Conservation (phyloP, 2,113 vertebrate species). For the Myotis lucifugus region DNA sequence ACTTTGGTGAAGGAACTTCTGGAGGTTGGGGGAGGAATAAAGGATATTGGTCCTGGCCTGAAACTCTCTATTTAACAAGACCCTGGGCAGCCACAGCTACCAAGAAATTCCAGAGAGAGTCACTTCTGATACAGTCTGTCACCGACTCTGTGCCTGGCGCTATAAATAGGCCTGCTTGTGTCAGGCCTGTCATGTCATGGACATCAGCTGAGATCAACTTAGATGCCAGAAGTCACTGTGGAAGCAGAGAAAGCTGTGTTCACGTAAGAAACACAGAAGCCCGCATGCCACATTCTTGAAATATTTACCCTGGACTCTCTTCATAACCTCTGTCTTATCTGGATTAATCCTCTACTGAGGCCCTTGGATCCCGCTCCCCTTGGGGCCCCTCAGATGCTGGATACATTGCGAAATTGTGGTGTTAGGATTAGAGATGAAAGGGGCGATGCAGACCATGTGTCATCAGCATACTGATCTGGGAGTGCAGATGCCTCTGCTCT, state of each 20-base stretch:
- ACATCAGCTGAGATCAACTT: neutral
- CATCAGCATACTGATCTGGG: constrained; percentile 49
- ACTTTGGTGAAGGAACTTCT: neutral
- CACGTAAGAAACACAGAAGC: neutral
- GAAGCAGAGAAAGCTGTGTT: neutral
- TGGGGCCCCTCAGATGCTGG: constrained; percentile 48
- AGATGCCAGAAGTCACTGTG: neutral
- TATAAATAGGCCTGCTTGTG: neutral
- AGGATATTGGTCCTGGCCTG: neutral
- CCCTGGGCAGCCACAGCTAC: neutral
- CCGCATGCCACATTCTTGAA: constrained; percentile 36
- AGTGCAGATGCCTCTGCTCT: constrained; percentile 35
- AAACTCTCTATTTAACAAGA: neutral
- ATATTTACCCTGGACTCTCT: constrained; percentile 62
- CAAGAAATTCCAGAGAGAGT: neutral
- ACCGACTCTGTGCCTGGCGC: neutral
- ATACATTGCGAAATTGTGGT: constrained; percentile 58
- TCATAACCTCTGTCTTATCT: constrained; percentile 72
- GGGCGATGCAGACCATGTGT: constrained; percentile 21
- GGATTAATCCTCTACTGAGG: constrained; percentile 72
- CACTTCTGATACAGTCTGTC: neutral
- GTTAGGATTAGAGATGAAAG: constrained; percentile 76
- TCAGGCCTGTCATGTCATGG: neutral
- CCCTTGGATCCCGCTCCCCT: constrained; percentile 67
- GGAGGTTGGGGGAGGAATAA: neutral